Percentiles rank a stretch among this genome's conserved stretches.
phyloP scores from a whole-genome alignment of 2,797 vertebrate genomes.

The Kryptopterus vitreolus region DNA sequence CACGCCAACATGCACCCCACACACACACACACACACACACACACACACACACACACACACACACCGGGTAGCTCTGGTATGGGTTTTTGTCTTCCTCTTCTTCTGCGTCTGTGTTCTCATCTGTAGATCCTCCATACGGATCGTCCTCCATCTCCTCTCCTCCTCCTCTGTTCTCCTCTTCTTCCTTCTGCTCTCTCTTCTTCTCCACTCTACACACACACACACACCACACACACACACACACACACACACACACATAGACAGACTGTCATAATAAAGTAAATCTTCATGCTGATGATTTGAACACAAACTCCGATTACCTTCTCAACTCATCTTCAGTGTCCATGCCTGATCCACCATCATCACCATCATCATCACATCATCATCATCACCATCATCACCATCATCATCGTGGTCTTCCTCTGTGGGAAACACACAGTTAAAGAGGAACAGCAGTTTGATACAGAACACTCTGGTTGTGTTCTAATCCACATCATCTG shows the following conservation, averaged over 20 bases:
- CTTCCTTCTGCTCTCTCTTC: constrained; percentile 35
- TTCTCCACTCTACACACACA: constrained; percentile 67
- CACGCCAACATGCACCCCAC: neutral
- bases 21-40: neutral
- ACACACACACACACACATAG: neutral
- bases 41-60: neutral
- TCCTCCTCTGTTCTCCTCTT: constrained; percentile 27
- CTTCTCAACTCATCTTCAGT: constrained; percentile 88
- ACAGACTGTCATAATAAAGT: neutral
- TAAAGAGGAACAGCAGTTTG: too few species aligned
- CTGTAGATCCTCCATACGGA: constrained; percentile 83
- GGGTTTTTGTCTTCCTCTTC: constrained; percentile 76
- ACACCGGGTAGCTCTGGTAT: constrained; percentile 86
- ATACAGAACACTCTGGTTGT: too few species aligned
- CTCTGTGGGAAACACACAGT: constrained; percentile 53
- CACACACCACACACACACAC: constrained; percentile 15
- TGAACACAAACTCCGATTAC: constrained; percentile 60
- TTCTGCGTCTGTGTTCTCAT: constrained; percentile 88
- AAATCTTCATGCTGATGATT: neutral
- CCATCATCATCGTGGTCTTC: constrained; percentile 65
- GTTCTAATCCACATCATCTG: too few species aligned
- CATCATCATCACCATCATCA: constrained; percentile 31
- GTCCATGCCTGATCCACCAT: constrained; percentile 80
- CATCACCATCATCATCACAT: constrained; percentile 35
- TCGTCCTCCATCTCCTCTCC: constrained; percentile 68